Base-by-base conservation (phyloP, 1,140 invertebrate genomes). In the Adoxophyes honmai region DNA sequence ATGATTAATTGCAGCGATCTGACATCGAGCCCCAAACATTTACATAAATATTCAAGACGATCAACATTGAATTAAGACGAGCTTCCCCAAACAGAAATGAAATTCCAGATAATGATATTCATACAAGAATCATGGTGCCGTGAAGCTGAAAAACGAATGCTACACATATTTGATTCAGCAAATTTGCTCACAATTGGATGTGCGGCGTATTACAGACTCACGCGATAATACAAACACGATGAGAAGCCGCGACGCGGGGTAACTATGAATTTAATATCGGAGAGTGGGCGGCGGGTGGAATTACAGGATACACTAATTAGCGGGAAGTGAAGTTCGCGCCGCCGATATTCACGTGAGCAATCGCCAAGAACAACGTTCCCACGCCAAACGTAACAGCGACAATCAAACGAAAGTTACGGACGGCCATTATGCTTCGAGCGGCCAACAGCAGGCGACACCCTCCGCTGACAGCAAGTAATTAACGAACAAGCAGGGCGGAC, bases 281-380 rank as follows among this genome's bases (percentile, higher is more conserved):
- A 39, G 48, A 70, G 60, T 66, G 68, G 52, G 44, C 52, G 60
- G 51, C 52, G 36, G 48, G 52, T 37, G 55, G 55, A 71, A 78
- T 73, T 75, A 69, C 55, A 59, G 44, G 65, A 66, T 61, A 67
- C 70, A 69, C 67, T 77, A 73, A 77, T 75, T 73, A 75, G 60
- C 52, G 34, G 34, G 44, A 28, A 6, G 21, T 28, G 21, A 60
- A 61, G 55, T 62, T 64, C 15, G 16, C 34, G 44, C 44, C 52
- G 57, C 59, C 61, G 55, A 60, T 52, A 6, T 28, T 28, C 21
- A 28, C 21, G 21, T 28, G 21, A 28, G 13, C 13, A n/a, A n/a
- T 37, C 36, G 9, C 13, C 10, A 13, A 10, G 36, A n/a, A n/a
- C 13, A 37, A 37, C 9, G 36, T 37, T 37, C 10, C 36, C 10